A percentile compares a stretch with the other conserved stretches of the same genome.
Conservation (phyloP, 2,888 invertebrate genomes). For the Platypus cylindrus region DNA sequence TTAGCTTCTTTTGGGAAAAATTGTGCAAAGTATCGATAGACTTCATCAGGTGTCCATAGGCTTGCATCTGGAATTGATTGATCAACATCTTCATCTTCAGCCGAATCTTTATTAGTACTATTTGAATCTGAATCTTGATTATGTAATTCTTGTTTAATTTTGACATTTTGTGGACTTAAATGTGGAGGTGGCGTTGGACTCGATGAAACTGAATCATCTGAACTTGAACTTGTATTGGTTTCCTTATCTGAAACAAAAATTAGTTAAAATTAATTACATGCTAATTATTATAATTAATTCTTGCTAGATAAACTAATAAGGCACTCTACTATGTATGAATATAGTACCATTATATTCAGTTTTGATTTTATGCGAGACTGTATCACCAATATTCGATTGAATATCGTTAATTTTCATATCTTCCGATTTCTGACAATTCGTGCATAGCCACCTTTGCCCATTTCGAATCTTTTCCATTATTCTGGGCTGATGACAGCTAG, state of each 20-base stretch:
- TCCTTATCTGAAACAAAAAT: constrained; percentile 10
- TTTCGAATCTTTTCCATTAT: constrained; percentile 45
- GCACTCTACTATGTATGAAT: neutral
- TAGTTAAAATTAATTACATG: too few relatives aligned
- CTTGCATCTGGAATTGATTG: constrained; percentile 64
- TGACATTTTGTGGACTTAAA: constrained; percentile 8
- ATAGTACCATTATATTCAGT: constrained; percentile 9
- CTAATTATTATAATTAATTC: too few relatives aligned
- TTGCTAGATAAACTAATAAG: neutral
- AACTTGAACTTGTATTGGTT: constrained; percentile 9
- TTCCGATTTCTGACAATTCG: constrained; percentile 44
- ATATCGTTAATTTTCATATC: constrained; percentile 32
- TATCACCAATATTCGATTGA: constrained; percentile 29
- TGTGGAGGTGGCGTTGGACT: constrained; percentile 10
- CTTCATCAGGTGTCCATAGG: constrained; percentile 73
- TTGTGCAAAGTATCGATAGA: constrained; percentile 64
- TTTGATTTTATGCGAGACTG: constrained; percentile 17
- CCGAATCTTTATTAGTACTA: constrained; percentile 19
- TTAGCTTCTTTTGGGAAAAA: constrained; percentile 71
- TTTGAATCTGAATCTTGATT: constrained; percentile 9
- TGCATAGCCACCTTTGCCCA: constrained; percentile 58
- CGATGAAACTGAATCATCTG: constrained; percentile 8
- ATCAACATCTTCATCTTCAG: constrained; percentile 41
- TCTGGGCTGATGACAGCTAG: constrained; percentile 63
- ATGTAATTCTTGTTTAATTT: constrained; percentile 1